Evolutionary conservation across 2,113 vertebrate genomes (phyloP).

Genomic region (Oostethus manadensis): DNA sequence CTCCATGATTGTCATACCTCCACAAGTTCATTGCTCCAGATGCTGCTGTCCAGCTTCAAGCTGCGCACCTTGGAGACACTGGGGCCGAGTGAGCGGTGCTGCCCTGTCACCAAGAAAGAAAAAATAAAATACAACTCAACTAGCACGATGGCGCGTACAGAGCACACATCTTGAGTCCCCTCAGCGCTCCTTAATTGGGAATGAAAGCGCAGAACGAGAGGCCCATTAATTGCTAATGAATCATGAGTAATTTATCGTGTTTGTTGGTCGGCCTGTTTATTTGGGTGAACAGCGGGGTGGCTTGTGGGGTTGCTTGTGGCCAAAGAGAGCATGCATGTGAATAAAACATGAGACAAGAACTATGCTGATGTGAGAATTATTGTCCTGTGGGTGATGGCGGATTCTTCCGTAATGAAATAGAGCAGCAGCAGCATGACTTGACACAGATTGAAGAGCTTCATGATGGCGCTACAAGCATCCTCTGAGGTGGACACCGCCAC

Average conservation of each 20-base stretch:
- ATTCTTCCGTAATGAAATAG: constrained; percentile 43
- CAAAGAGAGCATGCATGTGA: constrained; percentile 59
- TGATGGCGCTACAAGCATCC: neutral
- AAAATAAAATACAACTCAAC: neutral
- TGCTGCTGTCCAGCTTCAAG: constrained; percentile 90
- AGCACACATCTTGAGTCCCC: constrained; percentile 60
- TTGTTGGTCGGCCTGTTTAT: constrained; percentile 71
- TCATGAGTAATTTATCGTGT: constrained; percentile 79
- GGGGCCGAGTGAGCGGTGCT: constrained; percentile 86
- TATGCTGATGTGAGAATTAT: constrained; percentile 37
- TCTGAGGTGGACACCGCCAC: constrained; percentile 24
- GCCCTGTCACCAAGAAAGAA: constrained; percentile 69
- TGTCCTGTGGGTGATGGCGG: constrained; percentile 44
- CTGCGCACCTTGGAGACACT: constrained; percentile 91
- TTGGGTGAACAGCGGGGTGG: constrained; percentile 55
- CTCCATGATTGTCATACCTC: constrained; percentile 66
- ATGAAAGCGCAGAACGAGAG: constrained; percentile 71
- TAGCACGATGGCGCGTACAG: neutral
- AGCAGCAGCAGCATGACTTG: constrained; percentile 32
- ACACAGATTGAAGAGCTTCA: constrained; percentile 27
- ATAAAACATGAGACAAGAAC: constrained; percentile 65
- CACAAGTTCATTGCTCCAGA: constrained; percentile 97
- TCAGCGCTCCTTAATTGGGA: constrained; percentile 71
- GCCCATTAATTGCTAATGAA: constrained; percentile 76
- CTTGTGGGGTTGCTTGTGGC: constrained; percentile 64